Evolutionary conservation across 2,888 invertebrate genomes (phyloP), one percentile per base, ranked within the genome.

Genomic region (Agriopis leucophaearia): DNA sequence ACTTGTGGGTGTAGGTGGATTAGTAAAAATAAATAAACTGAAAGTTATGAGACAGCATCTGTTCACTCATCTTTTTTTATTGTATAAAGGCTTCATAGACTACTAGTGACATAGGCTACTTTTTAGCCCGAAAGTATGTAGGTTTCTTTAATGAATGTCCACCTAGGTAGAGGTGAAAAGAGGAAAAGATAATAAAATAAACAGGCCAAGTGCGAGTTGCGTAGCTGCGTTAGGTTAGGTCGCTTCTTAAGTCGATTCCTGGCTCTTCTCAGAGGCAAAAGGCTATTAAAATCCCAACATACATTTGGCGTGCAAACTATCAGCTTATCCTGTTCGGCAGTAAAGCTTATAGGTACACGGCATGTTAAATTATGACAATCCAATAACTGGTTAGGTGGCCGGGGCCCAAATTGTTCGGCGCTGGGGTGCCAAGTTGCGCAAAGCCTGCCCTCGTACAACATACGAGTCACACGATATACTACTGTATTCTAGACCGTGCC

Each of bases 351-450:
- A 86, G 84, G 82, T 88, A 87, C 84, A 85, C 71, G 85, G 81
- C 78, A 87, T 88, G 88, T 86, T 88, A 88, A 92, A 89, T 92
- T 90, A 92, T 91, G 90, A 91, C 90, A 91, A 90, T 88, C 90
- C 91, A 90, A 91, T 93, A 92, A 88, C 88, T 85, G 86, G 87
- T 84, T 90, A 87, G 90, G 89, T 89, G 90, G 90, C 86, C 79
- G 81, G 86, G 75, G 81, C 88, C 91, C 90, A 91, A 92, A 93
- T 91, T 88, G 90, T 89, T 79, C 83, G 86, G 84, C 85, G 86
- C 87, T 87, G 82, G 72, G 84, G 81, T 92, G 91, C 93, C 92
- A 93, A 92, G 86, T 91, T 79, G 81, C 79, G 81, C 82, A 81
- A 80, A 82, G 81, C 82, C 78, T 77, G 75, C 77, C 75, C 71